A percentile compares a stretch with the other conserved stretches of the same genome.
phyloP scores from a whole-genome alignment of 2,888 invertebrate genomes.

The Tanypteryx hageni region DNA sequence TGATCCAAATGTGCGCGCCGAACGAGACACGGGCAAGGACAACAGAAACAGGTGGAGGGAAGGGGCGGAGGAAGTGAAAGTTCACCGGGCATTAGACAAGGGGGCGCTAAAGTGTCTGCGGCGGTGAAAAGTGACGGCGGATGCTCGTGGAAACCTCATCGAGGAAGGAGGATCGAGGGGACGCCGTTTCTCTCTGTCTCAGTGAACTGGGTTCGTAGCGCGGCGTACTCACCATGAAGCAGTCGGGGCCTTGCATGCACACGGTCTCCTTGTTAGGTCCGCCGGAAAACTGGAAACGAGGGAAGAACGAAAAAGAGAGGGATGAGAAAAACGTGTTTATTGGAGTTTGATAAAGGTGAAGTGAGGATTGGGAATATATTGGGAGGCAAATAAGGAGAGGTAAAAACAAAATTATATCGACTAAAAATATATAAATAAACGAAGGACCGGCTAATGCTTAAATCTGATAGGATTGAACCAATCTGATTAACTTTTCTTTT shows the following conservation, averaged over 20 bases:
- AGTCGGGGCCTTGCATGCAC: slow-evolving; percentile 84
- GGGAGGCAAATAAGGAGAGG: not conserved
- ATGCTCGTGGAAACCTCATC: not conserved
- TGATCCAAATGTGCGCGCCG: too few relatives aligned
- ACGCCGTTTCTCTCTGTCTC: not conserved
- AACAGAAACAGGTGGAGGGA: not conserved
- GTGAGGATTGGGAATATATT: not conserved
- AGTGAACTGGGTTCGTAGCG: not conserved
- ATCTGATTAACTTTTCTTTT: too few relatives aligned
- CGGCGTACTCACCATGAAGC: slow-evolving; percentile 82
- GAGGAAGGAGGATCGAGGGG: not conserved
- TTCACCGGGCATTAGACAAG: not conserved
- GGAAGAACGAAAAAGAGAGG: slow-evolving; percentile 1
- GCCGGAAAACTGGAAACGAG: slow-evolving; percentile 80
- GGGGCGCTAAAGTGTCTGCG: not conserved
- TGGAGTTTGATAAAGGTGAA: not conserved
- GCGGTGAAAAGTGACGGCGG: not conserved
- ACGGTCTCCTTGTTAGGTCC: slow-evolving; percentile 77
- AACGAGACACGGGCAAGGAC: too few relatives aligned
- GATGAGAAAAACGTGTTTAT: not conserved
- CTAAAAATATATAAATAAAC: not conserved
- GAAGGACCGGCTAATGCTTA: too few relatives aligned
- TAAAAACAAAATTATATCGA: not conserved
- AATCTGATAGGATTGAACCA: too few relatives aligned
- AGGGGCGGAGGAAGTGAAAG: not conserved